These are phyloP conservation scores for Drosophila borealis DNA, from an alignment of 2,888 invertebrate species.

Conservation along the genomic window DNA sequence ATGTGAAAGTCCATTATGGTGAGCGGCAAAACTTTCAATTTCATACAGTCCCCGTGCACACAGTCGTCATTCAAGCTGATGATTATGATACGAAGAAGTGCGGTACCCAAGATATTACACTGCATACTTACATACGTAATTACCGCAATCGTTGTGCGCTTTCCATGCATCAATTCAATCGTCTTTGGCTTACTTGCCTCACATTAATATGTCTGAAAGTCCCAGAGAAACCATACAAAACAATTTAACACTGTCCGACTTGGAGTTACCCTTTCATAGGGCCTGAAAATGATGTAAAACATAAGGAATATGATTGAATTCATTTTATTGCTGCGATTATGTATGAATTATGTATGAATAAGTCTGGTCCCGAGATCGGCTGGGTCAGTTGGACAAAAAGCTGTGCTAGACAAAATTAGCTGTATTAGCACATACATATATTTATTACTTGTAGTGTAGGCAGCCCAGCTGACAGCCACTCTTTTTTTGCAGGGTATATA, in stretches of 20 bases:
- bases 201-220: constrained; percentile 19
- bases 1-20: constrained; percentile 68
- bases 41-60: constrained; percentile 24
- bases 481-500: constrained; percentile 17
- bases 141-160: constrained; percentile 37
- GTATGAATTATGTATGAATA: too few species aligned
- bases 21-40: constrained; percentile 61
- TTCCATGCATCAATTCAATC: constrained; percentile 43
- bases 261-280: constrained; percentile 18
- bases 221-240: constrained; percentile 29
- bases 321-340: too few species aligned
- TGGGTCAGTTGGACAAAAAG: too few species aligned
- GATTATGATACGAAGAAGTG: constrained; percentile 41
- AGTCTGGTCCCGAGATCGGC: too few species aligned
- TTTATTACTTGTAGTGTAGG: background rate
- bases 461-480: background rate
- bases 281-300: too few species aligned
- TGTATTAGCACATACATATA: too few species aligned
- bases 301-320: background rate
- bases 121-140: constrained; percentile 2
- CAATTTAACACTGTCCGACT: background rate
- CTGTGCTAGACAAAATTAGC: too few species aligned
- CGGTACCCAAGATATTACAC: constrained; percentile 30
- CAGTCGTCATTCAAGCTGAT: constrained; percentile 41
- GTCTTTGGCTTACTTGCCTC: constrained; percentile 22